Conservation (phyloP, 2,888 invertebrate genomes). For the Nemotelus pantherinus region DNA sequence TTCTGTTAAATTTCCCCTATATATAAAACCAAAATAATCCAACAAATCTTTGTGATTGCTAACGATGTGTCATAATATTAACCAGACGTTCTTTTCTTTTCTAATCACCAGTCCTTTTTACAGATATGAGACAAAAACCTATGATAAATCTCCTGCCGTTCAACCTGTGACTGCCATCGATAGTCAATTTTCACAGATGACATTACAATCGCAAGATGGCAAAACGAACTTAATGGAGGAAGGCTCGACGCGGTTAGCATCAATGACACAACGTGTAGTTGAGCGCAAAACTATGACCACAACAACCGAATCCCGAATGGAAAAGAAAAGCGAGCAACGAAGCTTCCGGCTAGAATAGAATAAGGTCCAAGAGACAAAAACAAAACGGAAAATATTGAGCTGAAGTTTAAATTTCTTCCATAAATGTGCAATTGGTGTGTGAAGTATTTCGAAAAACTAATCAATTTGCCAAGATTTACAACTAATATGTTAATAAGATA, state of each 20-base stretch:
- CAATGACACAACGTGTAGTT: constrained; percentile 64
- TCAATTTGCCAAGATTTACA: constrained; percentile 30
- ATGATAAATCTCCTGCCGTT: constrained; percentile 59
- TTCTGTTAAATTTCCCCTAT: no score
- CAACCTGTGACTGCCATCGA: constrained; percentile 58
- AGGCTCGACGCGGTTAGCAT: constrained; percentile 62
- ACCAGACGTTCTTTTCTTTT: constrained; percentile 17
- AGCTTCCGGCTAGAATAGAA: constrained; percentile 64
- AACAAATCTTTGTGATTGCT: constrained; percentile 9
- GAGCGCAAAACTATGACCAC: constrained; percentile 64
- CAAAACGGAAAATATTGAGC: not conserved
- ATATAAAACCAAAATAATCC: no score
- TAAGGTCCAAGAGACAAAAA: not conserved
- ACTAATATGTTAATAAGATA: not conserved
- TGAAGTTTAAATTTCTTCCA: not conserved
- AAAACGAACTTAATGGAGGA: constrained; percentile 62
- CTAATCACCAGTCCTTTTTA: constrained; percentile 47
- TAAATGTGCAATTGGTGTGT: constrained; percentile 33
- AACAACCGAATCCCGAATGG: constrained; percentile 63
- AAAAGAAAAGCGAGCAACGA: constrained; percentile 64
- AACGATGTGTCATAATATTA: constrained; percentile 20
- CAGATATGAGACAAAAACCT: constrained; percentile 65
- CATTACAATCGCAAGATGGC: constrained; percentile 60
- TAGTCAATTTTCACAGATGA: constrained; percentile 60
- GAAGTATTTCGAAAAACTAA: constrained; percentile 6